Percentiles rank a stretch among this genome's conserved stretches.
Evolutionary conservation across 2,113 vertebrate genomes (phyloP).

Genomic region (Ahaetulla prasina): DNA sequence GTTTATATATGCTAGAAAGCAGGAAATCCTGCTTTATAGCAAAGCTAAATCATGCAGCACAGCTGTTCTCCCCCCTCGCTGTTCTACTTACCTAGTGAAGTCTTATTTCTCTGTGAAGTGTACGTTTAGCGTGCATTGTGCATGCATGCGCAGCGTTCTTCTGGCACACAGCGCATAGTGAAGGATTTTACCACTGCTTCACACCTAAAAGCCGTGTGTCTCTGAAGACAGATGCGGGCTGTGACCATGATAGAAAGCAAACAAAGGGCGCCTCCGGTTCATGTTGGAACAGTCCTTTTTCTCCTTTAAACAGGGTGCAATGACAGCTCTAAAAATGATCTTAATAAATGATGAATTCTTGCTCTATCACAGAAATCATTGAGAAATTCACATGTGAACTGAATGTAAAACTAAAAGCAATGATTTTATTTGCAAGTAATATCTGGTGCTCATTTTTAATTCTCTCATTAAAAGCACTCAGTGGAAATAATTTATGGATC

Average conservation of each 20-base stretch:
- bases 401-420: neutral
- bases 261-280: neutral
- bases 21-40: too few relatives aligned
- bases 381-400: neutral
- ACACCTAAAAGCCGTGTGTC: too few relatives aligned
- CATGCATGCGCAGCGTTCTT: too few relatives aligned
- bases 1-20: too few relatives aligned
- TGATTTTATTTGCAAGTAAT: neutral
- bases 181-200: too few relatives aligned
- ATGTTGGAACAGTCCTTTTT: neutral
- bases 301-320: neutral
- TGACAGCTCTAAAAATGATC: neutral
- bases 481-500: slow-evolving; percentile 21
- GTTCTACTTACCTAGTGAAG: too few relatives aligned
- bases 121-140: too few relatives aligned
- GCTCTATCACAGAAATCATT: neutral
- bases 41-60: too few relatives aligned
- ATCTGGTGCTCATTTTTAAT: neutral
- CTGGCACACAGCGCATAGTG: too few relatives aligned
- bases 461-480: neutral
- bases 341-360: neutral
- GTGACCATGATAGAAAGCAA: neutral
- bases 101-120: too few relatives aligned
- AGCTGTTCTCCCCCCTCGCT: too few relatives aligned
- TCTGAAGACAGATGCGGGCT: neutral